Conservation (phyloP, 2,113 vertebrate genomes). For the Poicephalus meyeri region DNA sequence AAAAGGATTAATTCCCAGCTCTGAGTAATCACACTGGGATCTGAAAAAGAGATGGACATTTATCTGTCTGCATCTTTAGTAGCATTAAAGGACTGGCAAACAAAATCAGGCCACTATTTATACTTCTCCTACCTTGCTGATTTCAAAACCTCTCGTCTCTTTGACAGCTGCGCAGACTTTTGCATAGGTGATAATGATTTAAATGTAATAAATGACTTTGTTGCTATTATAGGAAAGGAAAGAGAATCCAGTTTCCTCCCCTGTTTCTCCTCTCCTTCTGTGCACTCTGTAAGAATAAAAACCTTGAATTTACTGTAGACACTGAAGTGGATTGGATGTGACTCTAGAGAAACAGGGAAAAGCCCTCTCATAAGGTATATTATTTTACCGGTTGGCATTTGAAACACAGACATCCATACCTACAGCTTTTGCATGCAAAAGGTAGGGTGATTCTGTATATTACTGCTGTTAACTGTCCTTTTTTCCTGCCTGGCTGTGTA, state of each 20-base stretch:
- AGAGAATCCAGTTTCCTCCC: neutral
- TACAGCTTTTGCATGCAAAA: neutral
- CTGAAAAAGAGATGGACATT: neutral
- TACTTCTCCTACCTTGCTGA: neutral
- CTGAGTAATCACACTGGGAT: neutral
- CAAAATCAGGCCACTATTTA: neutral
- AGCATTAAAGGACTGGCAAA: neutral
- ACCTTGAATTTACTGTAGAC: neutral
- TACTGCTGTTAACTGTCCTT: neutral
- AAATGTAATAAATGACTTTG: fast-evolving
- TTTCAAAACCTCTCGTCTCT: neutral
- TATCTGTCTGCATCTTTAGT: neutral
- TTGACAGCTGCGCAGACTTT: neutral
- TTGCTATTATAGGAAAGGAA: neutral
- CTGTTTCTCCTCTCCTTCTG: neutral
- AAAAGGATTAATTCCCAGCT: neutral
- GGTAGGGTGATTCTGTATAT: neutral
- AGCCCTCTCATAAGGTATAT: fast-evolving
- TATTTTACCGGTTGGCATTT: neutral
- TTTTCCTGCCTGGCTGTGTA: neutral
- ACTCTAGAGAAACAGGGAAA: neutral
- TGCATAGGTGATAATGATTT: neutral
- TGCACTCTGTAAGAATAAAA: neutral
- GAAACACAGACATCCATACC: neutral
- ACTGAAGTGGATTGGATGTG: neutral